Conservation (phyloP, 2,888 invertebrate species). For the Pemphredon lugubris region DNA sequence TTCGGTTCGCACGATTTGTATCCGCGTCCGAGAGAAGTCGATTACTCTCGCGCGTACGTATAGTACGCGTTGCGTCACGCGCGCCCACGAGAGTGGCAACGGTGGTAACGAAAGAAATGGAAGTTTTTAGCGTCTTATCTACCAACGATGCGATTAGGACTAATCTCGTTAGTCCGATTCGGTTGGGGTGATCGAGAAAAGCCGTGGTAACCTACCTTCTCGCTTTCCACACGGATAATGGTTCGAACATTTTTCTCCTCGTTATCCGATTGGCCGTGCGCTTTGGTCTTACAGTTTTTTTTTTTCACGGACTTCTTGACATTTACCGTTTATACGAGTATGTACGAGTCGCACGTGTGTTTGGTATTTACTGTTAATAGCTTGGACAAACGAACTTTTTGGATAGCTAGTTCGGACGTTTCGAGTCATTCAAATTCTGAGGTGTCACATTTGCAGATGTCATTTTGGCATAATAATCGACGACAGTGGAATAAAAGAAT, state of each 20-base stretch:
- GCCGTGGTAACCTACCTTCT: neutral
- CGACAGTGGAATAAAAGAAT: no score
- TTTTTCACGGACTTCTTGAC: no score
- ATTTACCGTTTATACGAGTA: no score
- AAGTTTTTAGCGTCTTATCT: conserved; percentile 21
- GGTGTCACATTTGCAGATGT: no score
- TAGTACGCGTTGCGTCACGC: conserved; percentile 7
- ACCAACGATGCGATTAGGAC: neutral
- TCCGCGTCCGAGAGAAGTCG: conserved; percentile 49
- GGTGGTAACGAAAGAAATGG: neutral
- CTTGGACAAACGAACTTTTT: no score
- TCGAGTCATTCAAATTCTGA: no score
- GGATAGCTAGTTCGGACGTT: no score
- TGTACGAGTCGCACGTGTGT: no score
- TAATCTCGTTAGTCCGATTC: neutral
- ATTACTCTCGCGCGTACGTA: conserved; percentile 43
- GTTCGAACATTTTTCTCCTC: neutral
- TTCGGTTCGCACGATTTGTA: conserved; percentile 65
- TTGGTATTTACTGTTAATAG: no score
- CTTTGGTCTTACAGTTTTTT: neutral
- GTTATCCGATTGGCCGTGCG: neutral
- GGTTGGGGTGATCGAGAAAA: neutral
- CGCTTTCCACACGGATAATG: neutral
- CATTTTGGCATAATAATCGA: no score
- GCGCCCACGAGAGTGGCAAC: neutral